These are phyloP conservation scores for Meriones psammophilus DNA, from an alignment of 2,797 vertebrate species.

Conservation along the genomic window DNA sequence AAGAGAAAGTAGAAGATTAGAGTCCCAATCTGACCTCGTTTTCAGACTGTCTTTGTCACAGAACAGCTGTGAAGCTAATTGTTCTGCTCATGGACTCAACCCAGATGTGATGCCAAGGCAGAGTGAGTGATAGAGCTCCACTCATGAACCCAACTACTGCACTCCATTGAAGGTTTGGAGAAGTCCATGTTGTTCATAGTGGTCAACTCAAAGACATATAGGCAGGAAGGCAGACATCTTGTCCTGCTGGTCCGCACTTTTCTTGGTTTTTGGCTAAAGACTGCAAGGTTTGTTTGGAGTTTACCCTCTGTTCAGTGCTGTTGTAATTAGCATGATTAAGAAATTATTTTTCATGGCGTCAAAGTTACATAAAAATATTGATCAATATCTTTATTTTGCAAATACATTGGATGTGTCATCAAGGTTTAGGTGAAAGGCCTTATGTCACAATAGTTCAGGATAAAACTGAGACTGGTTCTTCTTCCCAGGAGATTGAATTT, in stretches of 20 bases:
- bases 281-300: neutral
- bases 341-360: neutral
- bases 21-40: neutral
- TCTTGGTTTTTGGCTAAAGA: neutral
- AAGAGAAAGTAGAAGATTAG: neutral
- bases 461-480: neutral
- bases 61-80: neutral
- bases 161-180: neutral
- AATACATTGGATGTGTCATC: neutral
- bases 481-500: neutral
- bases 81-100: neutral
- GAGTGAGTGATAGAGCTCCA: neutral
- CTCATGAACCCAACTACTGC: neutral
- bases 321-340: neutral
- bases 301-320: neutral
- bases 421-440: neutral
- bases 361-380: neutral
- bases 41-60: neutral
- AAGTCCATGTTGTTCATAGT: no score
- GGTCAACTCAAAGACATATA: neutral
- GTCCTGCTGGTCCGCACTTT: neutral
- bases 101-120: neutral
- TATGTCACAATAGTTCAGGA: neutral
- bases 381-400: neutral
- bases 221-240: neutral